Evolutionary conservation across 2,888 invertebrate species (phyloP).

Genomic region (Tineola bisselliella): DNA sequence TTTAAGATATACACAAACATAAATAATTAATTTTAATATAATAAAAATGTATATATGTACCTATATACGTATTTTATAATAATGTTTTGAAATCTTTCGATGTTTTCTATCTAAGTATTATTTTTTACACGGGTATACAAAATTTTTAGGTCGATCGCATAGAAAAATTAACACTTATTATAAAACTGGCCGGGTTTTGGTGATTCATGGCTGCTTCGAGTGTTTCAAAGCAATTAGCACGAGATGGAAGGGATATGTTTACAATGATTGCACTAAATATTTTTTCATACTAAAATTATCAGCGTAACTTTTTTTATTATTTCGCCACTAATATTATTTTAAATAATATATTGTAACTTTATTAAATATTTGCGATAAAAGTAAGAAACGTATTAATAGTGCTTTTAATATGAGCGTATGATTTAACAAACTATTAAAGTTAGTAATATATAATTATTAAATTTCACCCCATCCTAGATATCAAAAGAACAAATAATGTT

Average conservation of each 20-base stretch:
- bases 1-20: no score
- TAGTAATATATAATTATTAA: not conserved
- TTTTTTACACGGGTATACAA: slow-evolving; percentile 3
- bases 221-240: slow-evolving; percentile 8
- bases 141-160: slow-evolving; percentile 12
- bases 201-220: slow-evolving; percentile 10
- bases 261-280: slow-evolving; percentile 10
- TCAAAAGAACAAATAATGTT: not conserved
- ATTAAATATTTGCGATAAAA: no score
- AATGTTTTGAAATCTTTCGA: not conserved
- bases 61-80: no score
- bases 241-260: slow-evolving; percentile 6
- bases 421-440: not conserved
- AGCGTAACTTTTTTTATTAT: not conserved
- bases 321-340: not conserved
- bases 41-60: no score
- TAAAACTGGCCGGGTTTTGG: slow-evolving; percentile 8
- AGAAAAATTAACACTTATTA: slow-evolving; percentile 13
- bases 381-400: no score
- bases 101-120: not conserved
- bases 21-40: no score
- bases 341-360: no score
- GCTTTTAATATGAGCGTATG: no score
- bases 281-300: slow-evolving; percentile 5
- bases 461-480: not conserved